Conservation (phyloP, 2,797 vertebrate genomes). For the Clamator glandarius region DNA sequence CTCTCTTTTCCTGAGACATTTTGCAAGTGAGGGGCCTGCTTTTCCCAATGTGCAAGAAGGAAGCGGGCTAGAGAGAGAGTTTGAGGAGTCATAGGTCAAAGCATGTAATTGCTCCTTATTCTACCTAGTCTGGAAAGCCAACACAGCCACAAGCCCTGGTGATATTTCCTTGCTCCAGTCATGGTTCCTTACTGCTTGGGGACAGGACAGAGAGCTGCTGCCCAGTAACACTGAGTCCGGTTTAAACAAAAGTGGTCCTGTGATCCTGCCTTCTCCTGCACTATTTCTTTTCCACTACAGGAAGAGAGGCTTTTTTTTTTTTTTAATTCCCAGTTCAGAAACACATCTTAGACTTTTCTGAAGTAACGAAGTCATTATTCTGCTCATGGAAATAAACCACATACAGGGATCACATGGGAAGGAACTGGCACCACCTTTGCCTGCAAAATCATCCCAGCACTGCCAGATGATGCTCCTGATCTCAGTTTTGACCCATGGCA, state of each 20-base stretch:
- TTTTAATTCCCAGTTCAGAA: background rate
- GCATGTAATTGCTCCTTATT: background rate
- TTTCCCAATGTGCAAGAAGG: conserved; percentile 34
- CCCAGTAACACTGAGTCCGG: background rate
- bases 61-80: background rate
- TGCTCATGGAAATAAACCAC: background rate
- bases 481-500: background rate
- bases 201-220: background rate
- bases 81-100: background rate
- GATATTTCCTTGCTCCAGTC: background rate
- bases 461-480: accelerated
- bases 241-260: background rate
- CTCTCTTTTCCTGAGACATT: background rate
- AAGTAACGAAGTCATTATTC: background rate
- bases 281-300: background rate
- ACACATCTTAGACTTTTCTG: background rate
- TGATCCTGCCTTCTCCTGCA: background rate
- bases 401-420: background rate
- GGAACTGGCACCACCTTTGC: background rate
- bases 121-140: background rate
- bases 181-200: background rate
- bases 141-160: background rate
- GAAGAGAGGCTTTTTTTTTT: background rate
- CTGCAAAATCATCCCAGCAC: background rate
- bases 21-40: background rate